phyloP scores from a whole-genome alignment of 2,113 vertebrate genomes.

The Syngnathoides biaculeatus region DNA sequence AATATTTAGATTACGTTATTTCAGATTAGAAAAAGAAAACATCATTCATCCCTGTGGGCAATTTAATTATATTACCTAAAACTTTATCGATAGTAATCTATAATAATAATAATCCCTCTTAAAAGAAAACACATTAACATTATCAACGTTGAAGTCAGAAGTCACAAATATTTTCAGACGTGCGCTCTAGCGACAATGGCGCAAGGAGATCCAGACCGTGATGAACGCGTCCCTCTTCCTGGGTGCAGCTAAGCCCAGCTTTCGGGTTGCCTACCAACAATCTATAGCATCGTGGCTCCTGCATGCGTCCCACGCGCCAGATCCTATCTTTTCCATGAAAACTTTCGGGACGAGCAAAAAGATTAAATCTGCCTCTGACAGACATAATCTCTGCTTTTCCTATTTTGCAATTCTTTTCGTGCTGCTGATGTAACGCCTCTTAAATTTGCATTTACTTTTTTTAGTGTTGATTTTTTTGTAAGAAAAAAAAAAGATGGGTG shows the following conservation, averaged over 20 bases:
- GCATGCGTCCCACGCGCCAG: not conserved
- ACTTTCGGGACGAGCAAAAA: conserved; percentile 1
- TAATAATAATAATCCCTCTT: not conserved
- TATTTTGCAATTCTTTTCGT: conserved; percentile 1
- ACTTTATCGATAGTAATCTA: not conserved
- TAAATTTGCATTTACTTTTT: not conserved
- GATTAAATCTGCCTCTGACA: not conserved
- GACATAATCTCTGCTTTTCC: conserved; percentile 9
- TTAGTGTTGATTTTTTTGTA: not conserved
- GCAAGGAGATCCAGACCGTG: not conserved
- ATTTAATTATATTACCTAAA: not conserved
- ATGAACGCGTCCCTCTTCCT: not conserved
- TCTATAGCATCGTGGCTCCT: conserved; percentile 19
- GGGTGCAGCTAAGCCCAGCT: conserved; percentile 32
- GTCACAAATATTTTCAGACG: not conserved
- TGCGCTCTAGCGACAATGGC: not conserved
- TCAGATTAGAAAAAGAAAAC: too few relatives aligned
- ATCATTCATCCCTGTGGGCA: not conserved
- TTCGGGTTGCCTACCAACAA: conserved; percentile 36
- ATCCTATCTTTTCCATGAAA: not conserved
- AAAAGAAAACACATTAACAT: not conserved
- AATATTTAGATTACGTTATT: too few relatives aligned
- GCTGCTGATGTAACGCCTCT: not conserved
- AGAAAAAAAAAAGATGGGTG: not conserved
- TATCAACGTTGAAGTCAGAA: not conserved